Percentiles rank a stretch among this genome's conserved stretches.
phyloP scores from a whole-genome alignment of 2,797 vertebrate genomes.

The Premnoplex brunnescens region DNA sequence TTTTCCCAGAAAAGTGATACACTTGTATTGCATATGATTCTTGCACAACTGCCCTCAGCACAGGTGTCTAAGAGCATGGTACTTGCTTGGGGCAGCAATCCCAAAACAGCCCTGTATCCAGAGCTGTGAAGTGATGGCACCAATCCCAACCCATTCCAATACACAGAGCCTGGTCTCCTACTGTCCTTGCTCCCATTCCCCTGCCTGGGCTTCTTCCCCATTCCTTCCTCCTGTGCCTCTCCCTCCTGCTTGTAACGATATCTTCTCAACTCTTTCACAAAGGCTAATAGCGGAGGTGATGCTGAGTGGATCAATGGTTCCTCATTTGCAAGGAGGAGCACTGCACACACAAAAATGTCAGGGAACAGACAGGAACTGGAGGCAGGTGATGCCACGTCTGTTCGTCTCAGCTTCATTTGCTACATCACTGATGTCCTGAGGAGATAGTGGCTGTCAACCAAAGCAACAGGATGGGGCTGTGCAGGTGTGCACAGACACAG shows the following conservation, averaged over 20 bases:
- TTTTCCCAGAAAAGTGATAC: background rate
- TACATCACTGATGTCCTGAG: background rate
- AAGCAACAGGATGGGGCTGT: background rate
- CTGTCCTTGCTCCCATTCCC: background rate
- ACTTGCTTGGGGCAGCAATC: background rate
- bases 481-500: background rate
- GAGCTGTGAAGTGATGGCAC: background rate
- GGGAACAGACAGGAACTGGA: fast-evolving
- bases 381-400: background rate
- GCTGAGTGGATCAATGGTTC: background rate
- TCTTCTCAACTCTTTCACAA: background rate
- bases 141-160: background rate
- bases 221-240: background rate
- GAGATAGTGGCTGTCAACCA: background rate
- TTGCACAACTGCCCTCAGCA: background rate
- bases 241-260: background rate
- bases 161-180: background rate
- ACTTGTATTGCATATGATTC: background rate
- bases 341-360: background rate
- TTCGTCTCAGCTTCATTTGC: background rate
- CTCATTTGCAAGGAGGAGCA: background rate
- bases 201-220: background rate
- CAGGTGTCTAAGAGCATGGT: fast-evolving
- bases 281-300: background rate
- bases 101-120: background rate